Conservation (phyloP, 53 echinoderm and acorn worm genomes). For the Apostichopus leukothele region DNA sequence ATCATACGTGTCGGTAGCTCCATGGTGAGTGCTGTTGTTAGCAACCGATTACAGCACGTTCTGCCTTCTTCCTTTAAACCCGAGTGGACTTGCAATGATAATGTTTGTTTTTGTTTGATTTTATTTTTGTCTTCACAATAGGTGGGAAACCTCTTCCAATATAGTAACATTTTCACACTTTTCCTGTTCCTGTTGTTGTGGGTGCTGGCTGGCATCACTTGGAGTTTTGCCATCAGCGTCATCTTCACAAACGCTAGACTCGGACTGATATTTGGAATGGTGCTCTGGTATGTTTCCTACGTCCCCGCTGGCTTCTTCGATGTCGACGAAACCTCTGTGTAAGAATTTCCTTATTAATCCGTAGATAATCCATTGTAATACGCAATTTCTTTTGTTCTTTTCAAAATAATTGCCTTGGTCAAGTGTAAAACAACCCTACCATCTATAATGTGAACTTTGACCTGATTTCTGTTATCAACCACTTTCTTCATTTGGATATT, state of each 20-base stretch:
- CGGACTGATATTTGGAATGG: slow-evolving; percentile 90
- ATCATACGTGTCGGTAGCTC: neutral
- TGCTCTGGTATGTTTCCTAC: slow-evolving; percentile 89
- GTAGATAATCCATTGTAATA: neutral
- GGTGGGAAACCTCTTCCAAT: slow-evolving; percentile 79
- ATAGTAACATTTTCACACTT: slow-evolving; percentile 54
- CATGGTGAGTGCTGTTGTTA: too few relatives aligned
- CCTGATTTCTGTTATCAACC: too few relatives aligned
- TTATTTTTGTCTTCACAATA: neutral
- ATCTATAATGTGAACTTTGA: too few relatives aligned
- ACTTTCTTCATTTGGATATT: too few relatives aligned
- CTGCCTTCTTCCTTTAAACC: too few relatives aligned
- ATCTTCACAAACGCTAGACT: slow-evolving; percentile 87
- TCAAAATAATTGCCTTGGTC: neutral
- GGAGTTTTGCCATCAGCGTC: slow-evolving; percentile 87
- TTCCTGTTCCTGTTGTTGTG: slow-evolving; percentile 83
- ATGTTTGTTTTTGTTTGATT: neutral
- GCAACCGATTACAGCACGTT: too few relatives aligned
- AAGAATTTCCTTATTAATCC: slow-evolving; percentile 1
- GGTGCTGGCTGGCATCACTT: slow-evolving; percentile 76
- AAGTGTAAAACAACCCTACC: too few relatives aligned
- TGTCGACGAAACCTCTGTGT: slow-evolving; percentile 64
- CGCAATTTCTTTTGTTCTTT: neutral
- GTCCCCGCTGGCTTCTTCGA: slow-evolving; percentile 74
- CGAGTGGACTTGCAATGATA: too few relatives aligned